Evolutionary conservation across 1,140 invertebrate species (phyloP).

Genomic region (Frieseomelitta varia): DNA sequence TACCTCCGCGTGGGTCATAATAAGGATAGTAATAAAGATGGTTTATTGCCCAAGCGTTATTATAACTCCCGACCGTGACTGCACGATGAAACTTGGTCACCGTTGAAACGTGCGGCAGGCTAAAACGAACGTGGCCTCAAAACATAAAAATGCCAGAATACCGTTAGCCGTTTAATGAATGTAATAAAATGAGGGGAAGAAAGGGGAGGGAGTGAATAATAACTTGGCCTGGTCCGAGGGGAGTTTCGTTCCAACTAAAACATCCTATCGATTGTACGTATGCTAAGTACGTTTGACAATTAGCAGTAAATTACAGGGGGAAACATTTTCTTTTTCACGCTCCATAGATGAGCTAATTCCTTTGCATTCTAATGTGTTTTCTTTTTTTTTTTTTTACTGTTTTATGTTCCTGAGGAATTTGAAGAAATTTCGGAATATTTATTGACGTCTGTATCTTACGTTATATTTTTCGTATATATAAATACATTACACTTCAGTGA

Average conservation of each 20-base stretch:
- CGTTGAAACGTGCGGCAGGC: slow-evolving; percentile 29
- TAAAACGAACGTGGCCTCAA: slow-evolving; percentile 6
- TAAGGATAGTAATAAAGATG: slow-evolving; percentile 43
- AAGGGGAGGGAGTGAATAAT: not conserved
- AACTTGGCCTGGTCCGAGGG: not conserved
- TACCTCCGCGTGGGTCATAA: slow-evolving; percentile 17
- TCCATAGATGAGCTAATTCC: not conserved
- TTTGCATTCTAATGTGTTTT: too few species aligned
- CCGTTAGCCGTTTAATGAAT: not conserved
- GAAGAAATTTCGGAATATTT: not conserved
- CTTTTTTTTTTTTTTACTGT: not conserved
- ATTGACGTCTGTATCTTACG: too few species aligned
- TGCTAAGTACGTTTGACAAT: not conserved
- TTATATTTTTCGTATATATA: too few species aligned
- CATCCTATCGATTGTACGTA: not conserved
- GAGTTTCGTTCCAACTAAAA: not conserved
- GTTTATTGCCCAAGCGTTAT: slow-evolving; percentile 43
- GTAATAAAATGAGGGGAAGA: not conserved
- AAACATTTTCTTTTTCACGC: not conserved
- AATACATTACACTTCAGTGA: too few species aligned
- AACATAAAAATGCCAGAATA: not conserved
- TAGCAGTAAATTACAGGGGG: not conserved
- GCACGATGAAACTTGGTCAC: slow-evolving; percentile 37
- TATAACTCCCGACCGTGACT: slow-evolving; percentile 28
- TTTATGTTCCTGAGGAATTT: too few species aligned